Conservation (phyloP, 2,113 vertebrate species). For the Mesitornis unicolor region DNA sequence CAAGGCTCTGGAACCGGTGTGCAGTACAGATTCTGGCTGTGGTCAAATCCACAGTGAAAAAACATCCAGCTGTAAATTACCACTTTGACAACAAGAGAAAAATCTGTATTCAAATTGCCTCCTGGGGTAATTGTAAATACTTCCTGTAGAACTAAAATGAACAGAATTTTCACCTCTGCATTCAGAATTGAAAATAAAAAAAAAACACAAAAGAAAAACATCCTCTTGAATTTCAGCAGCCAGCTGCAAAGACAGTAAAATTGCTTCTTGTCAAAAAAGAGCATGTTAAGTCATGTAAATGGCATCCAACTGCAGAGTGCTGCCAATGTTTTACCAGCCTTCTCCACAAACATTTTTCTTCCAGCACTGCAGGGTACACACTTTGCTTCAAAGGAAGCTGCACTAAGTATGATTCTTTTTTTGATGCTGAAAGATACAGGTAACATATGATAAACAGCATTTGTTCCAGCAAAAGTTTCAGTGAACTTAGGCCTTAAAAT, state of each 20-base stretch:
- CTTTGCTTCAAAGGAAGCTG: background rate
- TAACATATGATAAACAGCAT: background rate
- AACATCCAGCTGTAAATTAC: background rate
- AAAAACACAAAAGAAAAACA: background rate
- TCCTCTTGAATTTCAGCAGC: background rate
- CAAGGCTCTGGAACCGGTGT: background rate
- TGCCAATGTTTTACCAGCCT: background rate
- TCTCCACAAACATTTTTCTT: background rate
- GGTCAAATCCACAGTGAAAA: background rate
- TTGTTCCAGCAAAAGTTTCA: background rate
- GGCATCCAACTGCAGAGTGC: background rate
- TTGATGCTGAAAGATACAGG: background rate
- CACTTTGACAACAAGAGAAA: background rate
- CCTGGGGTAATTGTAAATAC: background rate
- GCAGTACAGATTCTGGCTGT: background rate
- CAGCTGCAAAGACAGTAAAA: slow-evolving; percentile 15
- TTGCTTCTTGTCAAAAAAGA: background rate
- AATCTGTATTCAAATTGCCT: background rate
- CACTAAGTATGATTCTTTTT: background rate
- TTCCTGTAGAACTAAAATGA: background rate
- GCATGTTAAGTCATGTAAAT: background rate
- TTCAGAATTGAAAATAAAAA: background rate
- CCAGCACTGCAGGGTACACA: background rate
- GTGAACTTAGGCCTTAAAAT: background rate
- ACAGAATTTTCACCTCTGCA: background rate